Percentiles rank a stretch among this genome's conserved stretches.
phyloP scores from a whole-genome alignment of 2,113 vertebrate species.

The Myiozetetes cayanensis region DNA sequence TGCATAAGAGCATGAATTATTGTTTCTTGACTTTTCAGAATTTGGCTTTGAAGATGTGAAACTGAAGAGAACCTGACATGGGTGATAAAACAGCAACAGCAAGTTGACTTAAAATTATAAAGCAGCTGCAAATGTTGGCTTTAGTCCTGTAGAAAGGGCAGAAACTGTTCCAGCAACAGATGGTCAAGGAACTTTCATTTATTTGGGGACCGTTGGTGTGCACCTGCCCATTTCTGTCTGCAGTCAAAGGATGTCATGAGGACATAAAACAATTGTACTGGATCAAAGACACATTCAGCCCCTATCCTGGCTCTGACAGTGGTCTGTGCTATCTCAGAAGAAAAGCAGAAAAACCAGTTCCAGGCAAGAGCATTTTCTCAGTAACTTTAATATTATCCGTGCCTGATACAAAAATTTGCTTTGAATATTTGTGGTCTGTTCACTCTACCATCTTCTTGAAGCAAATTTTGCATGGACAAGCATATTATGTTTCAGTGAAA shows the following conservation, averaged over 20 bases:
- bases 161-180: neutral
- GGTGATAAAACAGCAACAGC: neutral
- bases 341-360: neutral
- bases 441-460: neutral
- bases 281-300: neutral
- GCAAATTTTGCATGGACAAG: neutral
- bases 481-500: neutral
- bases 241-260: neutral
- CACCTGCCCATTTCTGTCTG: neutral
- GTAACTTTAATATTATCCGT: neutral
- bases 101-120: neutral
- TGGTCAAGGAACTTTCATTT: neutral
- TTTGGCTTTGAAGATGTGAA: neutral
- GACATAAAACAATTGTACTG: neutral
- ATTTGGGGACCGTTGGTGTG: neutral
- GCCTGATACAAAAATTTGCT: neutral
- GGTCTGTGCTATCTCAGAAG: neutral
- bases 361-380: neutral
- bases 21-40: neutral
- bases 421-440: neutral
- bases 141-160: neutral
- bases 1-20: neutral
- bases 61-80: neutral
- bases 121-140: constrained; percentile 43
- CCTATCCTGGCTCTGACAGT: neutral